Base-by-base conservation (phyloP, 2,113 vertebrate genomes). In the Nothobranchius furzeri region DNA sequence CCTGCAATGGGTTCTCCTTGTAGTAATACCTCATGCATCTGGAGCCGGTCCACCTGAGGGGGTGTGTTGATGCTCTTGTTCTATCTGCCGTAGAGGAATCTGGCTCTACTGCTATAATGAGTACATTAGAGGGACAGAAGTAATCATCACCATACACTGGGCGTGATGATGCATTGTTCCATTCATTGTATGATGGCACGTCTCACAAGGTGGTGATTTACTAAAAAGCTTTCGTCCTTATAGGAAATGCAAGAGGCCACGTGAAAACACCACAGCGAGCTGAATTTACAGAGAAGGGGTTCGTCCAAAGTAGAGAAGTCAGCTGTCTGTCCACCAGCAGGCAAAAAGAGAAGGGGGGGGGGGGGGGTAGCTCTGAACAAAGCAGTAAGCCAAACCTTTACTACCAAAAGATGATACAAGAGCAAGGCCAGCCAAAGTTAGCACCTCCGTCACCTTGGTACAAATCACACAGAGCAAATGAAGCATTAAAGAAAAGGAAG, bases 391-490 rank as follows among this genome's bases (percentile, higher is more conserved):
- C 72, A 71, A 78, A 84, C 78, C 88, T 88, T 88, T 91, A 92
- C 92, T 91, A 90, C 91, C 73, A 77, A 77, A 80, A 75, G 82
- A 87, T 14, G 84, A 86, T 79, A 75, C 77, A 64, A 60, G 79
- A 64, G 67, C 71, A 72, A 60, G 79, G 67, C 69, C 70, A 68
- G 59, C 56, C 66, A 72, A 79, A 83, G 84, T 88, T 85, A 87
- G 83, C 80, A 75, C 46, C 14, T 78, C 51, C 14, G 78, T 78
- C 88, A 81, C 85, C 82, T 79, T 75, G 82, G 90, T 86, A 80
- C 86, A 85, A 89, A 88, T 90, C 89, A 83, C 82, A 85, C 61
- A 59, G 76, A 75, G 78, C 78, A 89, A 86, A 91, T 85, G 75
- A 84, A 90, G 79, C 60, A 49, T 86, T 89, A 81, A 82, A 77